Base-by-base conservation (phyloP, 2,888 invertebrate genomes). In the Drosophila demipolita region DNA sequence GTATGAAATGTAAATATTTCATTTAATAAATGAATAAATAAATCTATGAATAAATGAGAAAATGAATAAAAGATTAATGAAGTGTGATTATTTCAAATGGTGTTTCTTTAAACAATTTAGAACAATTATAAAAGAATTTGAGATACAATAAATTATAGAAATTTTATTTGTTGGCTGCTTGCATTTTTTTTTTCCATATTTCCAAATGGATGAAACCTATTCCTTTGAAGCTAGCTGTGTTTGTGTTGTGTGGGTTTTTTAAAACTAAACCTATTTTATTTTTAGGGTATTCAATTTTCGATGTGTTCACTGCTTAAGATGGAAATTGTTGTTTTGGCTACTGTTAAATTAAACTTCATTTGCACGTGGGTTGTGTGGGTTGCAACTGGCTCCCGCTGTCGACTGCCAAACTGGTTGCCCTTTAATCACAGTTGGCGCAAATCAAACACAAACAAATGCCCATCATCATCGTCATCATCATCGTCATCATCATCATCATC, bases 391-490 rank as follows among this genome's bases (percentile, higher is more conserved):
- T 17, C 29, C 54, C 45, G 66, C 57, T 50, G 32, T 17, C 59
- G 77, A 54, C 57, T 68, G 45, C 12, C 33, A 49, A 38, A 23
- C 59, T 29, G 63, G 68, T 49, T 87, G 75, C 72, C 83, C 85
- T 87, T 87, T 87, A 86, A 86, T 86, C 86, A 86, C 85, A 85
- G 85, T 83, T 83, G 82, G 81, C 71, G 77, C 74, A 83, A 83
- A 83, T 85, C 83, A 83, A 83, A 83, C 85, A 85, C 85, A 83
- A 83, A 85, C 83, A 83, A 83, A 85, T 83, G 83, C 80, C 80
- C 76, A 68, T 80, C 83, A 73, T 76, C 82, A 61, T 50, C 58
- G 58, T 33, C 50, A 23, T 33, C 36, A 4, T 20, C 40, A 11
- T 76, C 82, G 57, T 50, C 58, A 61, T 33, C 54, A n/a, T 26